phyloP scores from a whole-genome alignment of 2,113 vertebrate genomes.

The Daphoenositta chrysoptera region DNA sequence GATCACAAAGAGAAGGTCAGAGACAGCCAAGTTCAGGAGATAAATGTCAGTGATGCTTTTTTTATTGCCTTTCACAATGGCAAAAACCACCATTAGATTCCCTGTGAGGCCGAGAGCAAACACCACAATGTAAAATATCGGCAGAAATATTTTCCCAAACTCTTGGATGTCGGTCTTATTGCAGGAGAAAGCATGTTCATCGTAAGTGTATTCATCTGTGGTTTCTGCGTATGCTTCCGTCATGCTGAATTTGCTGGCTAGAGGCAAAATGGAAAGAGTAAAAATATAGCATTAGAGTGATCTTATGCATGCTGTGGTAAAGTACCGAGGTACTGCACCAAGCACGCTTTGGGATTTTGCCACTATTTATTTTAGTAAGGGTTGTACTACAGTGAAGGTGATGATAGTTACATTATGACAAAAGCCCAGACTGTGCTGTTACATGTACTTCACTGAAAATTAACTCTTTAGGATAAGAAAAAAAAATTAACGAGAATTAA shows the following conservation, averaged over 20 bases:
- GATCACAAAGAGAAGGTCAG: conserved; percentile 83
- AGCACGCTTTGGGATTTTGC: background rate
- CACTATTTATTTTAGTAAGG: background rate
- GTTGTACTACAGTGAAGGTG: background rate
- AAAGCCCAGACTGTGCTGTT: background rate
- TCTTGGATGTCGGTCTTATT: conserved; percentile 31
- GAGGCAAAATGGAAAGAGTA: background rate
- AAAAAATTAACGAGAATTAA: background rate
- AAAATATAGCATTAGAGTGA: background rate
- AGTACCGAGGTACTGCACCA: background rate
- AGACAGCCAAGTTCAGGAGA: conserved; percentile 86
- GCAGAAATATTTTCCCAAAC: conserved; percentile 60
- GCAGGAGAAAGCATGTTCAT: conserved; percentile 37
- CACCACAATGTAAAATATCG: conserved; percentile 67
- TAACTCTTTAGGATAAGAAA: background rate
- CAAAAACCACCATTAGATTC: conserved; percentile 83
- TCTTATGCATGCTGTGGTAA: background rate
- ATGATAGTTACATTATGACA: background rate
- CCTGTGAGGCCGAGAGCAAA: conserved; percentile 83
- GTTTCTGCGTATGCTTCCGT: background rate
- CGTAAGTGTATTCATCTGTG: conserved; percentile 2
- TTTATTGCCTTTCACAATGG: conserved; percentile 68
- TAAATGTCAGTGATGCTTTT: conserved; percentile 89
- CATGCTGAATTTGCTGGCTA: conserved; percentile 51
- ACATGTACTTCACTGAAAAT: background rate